A percentile compares a stretch with the other conserved stretches of the same genome.
Conservation (phyloP, 37 sponge, comb jelly and placozoan genomes). For the Lycopodina hypogea region DNA sequence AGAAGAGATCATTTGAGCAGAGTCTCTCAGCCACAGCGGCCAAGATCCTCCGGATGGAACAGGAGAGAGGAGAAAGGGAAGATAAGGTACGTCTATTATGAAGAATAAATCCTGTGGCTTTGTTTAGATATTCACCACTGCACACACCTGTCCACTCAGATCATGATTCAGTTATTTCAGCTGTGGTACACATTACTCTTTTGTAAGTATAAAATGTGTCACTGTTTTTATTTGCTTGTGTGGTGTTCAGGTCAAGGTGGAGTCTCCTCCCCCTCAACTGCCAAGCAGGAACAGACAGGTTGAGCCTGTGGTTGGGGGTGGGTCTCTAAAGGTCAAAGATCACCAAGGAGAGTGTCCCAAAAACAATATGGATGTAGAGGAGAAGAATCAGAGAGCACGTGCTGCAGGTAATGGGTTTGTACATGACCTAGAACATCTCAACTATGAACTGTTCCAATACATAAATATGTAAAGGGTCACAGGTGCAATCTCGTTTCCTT, state of each 20-base stretch:
- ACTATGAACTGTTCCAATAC: too few relatives aligned
- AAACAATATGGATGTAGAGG: not conserved
- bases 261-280: not conserved
- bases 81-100: not conserved
- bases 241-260: too few relatives aligned
- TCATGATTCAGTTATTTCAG: too few relatives aligned
- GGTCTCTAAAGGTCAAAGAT: conserved; percentile 4
- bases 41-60: conserved; percentile 33
- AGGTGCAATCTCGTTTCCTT: too few relatives aligned
- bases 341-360: not conserved
- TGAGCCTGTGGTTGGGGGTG: conserved; percentile 34
- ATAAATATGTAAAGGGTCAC: too few relatives aligned
- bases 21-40: conserved; percentile 23
- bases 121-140: too few relatives aligned
- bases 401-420: conserved; percentile 35
- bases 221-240: too few relatives aligned
- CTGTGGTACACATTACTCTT: too few relatives aligned
- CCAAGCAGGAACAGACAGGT: conserved; percentile 4
- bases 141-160: too few relatives aligned
- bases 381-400: conserved; percentile 26
- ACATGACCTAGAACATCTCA: not conserved
- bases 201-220: too few relatives aligned
- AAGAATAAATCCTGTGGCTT: too few relatives aligned
- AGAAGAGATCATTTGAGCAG: conserved; percentile 42
- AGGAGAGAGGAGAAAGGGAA: not conserved